A percentile compares a stretch with the other conserved stretches of the same genome.
Evolutionary conservation across 2,888 invertebrate species (phyloP).

Genomic region (Yponomeuta sedellus): DNA sequence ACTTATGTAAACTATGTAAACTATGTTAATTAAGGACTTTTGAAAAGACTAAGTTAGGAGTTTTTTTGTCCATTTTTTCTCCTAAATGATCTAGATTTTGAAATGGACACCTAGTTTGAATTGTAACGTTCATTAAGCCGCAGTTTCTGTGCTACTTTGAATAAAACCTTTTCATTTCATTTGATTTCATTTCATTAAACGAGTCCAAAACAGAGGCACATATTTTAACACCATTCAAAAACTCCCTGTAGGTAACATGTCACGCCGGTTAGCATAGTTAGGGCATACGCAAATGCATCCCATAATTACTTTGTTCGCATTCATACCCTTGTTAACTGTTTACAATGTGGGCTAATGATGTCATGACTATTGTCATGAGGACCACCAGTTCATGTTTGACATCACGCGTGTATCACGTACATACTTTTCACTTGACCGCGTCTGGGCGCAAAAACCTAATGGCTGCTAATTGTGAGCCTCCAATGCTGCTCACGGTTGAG

Average conservation of each 20-base stretch:
- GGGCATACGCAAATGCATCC: background rate
- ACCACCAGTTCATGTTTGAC: background rate
- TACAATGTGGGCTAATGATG: constrained; percentile 7
- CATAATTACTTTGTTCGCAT: background rate
- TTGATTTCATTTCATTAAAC: no score
- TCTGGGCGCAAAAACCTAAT: constrained; percentile 25
- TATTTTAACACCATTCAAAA: background rate
- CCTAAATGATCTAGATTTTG: no score
- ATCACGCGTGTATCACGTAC: constrained; percentile 31
- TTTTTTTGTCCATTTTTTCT: no score
- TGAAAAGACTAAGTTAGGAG: no score
- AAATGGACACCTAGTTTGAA: no score
- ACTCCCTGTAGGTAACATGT: background rate
- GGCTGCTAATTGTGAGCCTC: constrained; percentile 1
- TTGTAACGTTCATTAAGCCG: no score
- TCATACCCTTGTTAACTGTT: background rate
- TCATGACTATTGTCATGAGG: background rate
- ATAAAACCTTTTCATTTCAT: no score
- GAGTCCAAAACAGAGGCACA: background rate
- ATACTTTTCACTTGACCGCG: constrained; percentile 29
- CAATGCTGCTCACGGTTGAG: background rate
- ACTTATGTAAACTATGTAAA: no score
- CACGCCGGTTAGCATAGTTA: background rate
- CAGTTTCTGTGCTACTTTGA: no score
- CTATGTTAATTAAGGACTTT: no score